Base-by-base conservation (phyloP, 2,113 vertebrate species). In the Narcine bancroftii region DNA sequence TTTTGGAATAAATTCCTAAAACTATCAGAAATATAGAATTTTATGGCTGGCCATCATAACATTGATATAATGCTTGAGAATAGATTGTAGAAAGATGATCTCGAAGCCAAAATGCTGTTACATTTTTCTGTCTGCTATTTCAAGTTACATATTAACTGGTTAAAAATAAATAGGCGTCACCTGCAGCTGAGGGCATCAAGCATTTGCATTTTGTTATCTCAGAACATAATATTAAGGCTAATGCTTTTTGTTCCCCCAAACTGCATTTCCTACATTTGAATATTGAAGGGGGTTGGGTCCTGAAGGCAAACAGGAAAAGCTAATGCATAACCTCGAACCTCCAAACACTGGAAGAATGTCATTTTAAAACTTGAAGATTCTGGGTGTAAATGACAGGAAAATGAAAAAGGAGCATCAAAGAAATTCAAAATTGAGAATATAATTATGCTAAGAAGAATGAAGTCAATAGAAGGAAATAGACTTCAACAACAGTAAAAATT, bases 61-160 rank as follows among this genome's bases (percentile, higher is more conserved):
- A 17, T n/a, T 75, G n/a, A 17, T 17, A 39, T 11, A 53, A 29
- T 33, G 13, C 15, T 83, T n/a, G 50, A 81, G 45, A 81, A 47
- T 81, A 45, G 21, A 24, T 81, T 11, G 7, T 56, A n/a, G 26
- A 53, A 56, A 33, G 11, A 56, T 75, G 36, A 47, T 79, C 45
- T 9, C 9, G 21, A 50, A 24, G 24, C 47, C 47, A 83, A n/a
- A 33, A 29, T 83, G 4, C 10, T 56, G 29, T 83, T 13, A 33
- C 29, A 56, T 83, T 83, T 83, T 56, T 83, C 26, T 33, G 10
- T 83, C n/a, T 75, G n/a, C n/a, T 53, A 83, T 83, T 83, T 56
- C 79, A 3, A 26, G 26, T 29, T 13, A 56, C 10, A 33, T 83
- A 15, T 56, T 83, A 83, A 83, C 47, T 5, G 13, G 24, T 83